Conservation (phyloP, 2,888 invertebrate species). For the Halictus quadricinctus region DNA sequence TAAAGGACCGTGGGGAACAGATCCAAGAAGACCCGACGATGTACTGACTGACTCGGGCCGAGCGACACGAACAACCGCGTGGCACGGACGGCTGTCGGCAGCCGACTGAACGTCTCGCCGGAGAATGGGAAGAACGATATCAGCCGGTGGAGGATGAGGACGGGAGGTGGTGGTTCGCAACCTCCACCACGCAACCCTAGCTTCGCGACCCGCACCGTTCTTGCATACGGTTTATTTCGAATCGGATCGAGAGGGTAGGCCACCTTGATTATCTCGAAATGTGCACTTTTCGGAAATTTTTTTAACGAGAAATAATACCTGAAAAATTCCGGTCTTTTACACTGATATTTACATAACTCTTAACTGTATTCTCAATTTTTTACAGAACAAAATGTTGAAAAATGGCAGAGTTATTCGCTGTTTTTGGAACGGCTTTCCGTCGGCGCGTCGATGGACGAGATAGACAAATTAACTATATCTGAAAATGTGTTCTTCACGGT, state of each 20-base stretch:
- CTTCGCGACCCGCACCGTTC: conserved; percentile 37
- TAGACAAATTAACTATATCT: no score
- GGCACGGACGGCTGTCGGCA: conserved; percentile 78
- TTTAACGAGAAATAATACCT: not conserved
- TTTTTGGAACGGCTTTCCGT: no score
- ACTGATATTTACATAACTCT: not conserved
- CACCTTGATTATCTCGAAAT: no score
- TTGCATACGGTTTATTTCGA: not conserved
- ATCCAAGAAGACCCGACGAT: not conserved
- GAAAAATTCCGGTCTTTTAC: not conserved
- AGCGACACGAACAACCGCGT: conserved; percentile 57
- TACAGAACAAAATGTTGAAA: not conserved
- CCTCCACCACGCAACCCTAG: conserved; percentile 62
- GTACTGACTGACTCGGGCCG: not conserved
- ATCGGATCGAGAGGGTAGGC: not conserved
- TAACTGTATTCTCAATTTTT: not conserved
- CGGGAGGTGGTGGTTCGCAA: conserved; percentile 63
- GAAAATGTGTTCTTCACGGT: no score
- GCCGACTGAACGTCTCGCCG: conserved; percentile 78
- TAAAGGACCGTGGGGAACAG: not conserved
- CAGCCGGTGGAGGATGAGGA: conserved; percentile 47
- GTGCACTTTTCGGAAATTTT: not conserved
- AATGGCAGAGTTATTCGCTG: not conserved
- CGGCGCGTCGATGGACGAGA: no score
- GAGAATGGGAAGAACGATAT: conserved; percentile 70